A percentile compares a stretch with the other conserved stretches of the same genome.
Conservation (phyloP, 2,888 invertebrate genomes). For the Baronia brevicornis region DNA sequence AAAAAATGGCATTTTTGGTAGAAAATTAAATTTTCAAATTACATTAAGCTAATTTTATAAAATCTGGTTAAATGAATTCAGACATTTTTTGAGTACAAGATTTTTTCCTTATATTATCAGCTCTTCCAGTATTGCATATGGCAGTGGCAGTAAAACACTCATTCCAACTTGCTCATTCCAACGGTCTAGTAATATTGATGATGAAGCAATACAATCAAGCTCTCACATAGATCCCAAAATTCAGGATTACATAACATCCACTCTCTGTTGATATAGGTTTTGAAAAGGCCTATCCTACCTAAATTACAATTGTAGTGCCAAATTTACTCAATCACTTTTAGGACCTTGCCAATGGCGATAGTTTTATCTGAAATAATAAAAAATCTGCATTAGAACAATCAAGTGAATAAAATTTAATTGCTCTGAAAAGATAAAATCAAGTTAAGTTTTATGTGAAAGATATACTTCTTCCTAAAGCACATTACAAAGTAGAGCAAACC, state of each 20-base stretch:
- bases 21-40: no score
- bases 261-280: conserved; percentile 65
- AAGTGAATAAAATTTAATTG: no score
- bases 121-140: conserved; percentile 19
- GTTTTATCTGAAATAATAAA: conserved; percentile 64
- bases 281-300: conserved; percentile 73
- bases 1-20: no score
- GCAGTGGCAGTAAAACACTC: conserved; percentile 32
- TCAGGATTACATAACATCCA: conserved; percentile 61
- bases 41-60: no score
- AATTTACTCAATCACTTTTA: conserved; percentile 93
- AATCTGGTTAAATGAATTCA: no score
- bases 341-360: conserved; percentile 99
- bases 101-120: no score
- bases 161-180: conserved; percentile 60
- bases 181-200: conserved; percentile 28
- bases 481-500: no score
- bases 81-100: no score
- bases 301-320: conserved; percentile 68
- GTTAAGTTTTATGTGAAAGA: no score
- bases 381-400: conserved; percentile 9
- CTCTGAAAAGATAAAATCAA: no score
- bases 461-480: no score
- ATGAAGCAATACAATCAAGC: conserved; percentile 57
- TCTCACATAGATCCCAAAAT: conserved; percentile 56